A percentile compares a stretch with the other conserved stretches of the same genome.
Conservation (phyloP, 2,888 invertebrate genomes). For the Stenotaenia linearis region DNA sequence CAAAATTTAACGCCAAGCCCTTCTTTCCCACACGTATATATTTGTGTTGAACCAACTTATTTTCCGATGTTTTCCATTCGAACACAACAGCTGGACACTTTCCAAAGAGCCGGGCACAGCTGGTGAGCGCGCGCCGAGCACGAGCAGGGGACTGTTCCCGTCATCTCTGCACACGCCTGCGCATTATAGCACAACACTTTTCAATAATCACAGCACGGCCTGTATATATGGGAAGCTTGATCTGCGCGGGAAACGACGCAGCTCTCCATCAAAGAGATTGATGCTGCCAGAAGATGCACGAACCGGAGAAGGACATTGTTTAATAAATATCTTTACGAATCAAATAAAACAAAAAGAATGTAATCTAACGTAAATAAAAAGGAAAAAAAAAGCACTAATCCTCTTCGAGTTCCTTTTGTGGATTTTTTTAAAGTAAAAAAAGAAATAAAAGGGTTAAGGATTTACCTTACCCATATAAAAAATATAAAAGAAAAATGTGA, state of each 20-base stretch:
- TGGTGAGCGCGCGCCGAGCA: conserved; percentile 13
- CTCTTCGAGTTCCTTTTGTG: too few species aligned
- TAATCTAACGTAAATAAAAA: background rate
- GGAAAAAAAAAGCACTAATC: too few species aligned
- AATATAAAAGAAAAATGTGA: background rate
- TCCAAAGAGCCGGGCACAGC: conserved; percentile 18
- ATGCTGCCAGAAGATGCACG: background rate
- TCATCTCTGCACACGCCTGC: background rate
- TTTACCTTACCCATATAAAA: too few species aligned
- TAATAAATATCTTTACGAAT: background rate
- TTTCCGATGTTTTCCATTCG: conserved; percentile 29
- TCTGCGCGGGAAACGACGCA: background rate
- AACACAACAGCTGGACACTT: conserved; percentile 28
- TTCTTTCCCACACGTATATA: conserved; percentile 12
- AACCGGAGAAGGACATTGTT: background rate
- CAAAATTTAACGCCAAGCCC: conserved; percentile 21
- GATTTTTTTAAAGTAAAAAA: background rate
- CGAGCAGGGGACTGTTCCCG: background rate
- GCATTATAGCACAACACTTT: conserved; percentile 9
- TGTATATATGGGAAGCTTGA: background rate
- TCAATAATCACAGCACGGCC: conserved; percentile 4
- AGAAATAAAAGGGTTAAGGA: background rate
- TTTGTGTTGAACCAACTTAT: conserved; percentile 28
- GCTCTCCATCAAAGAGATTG: conserved; percentile 15
- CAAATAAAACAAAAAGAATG: background rate